Evolutionary conservation across 1,140 invertebrate species (phyloP).

Genomic region (Cotesia glomerata): DNA sequence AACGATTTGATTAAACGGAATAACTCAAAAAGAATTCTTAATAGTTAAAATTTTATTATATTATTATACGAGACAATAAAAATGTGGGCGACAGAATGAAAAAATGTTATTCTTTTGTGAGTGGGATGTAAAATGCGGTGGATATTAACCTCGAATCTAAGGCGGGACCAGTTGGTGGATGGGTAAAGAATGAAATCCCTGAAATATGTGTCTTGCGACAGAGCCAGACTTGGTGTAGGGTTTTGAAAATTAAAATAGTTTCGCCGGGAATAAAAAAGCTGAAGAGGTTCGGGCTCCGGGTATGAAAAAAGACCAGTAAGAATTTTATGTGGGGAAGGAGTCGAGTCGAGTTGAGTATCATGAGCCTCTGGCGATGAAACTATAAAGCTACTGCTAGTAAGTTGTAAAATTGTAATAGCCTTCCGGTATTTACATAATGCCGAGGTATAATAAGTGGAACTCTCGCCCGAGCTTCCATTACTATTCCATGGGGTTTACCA

Average conservation of each 20-base stretch:
- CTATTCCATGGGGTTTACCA: not conserved
- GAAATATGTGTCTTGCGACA: slow-evolving; percentile 3
- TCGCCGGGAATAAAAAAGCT: not conserved
- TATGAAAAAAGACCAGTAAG: slow-evolving; percentile 8
- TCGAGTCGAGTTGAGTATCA: not conserved
- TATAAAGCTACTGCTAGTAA: slow-evolving; percentile 55
- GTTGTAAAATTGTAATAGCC: slow-evolving; percentile 60
- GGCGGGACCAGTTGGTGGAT: not conserved
- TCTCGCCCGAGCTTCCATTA: slow-evolving; percentile 29
- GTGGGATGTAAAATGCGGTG: too few species aligned
- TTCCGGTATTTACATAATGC: slow-evolving; percentile 60
- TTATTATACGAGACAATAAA: too few species aligned
- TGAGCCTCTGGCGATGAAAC: slow-evolving; percentile 46
- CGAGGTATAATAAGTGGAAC: slow-evolving; percentile 57
- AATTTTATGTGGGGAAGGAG: slow-evolving; percentile 9
- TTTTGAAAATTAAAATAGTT: slow-evolving; percentile 23
- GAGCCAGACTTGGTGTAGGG: not conserved
- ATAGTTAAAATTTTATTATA: too few species aligned
- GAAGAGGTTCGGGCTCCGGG: not conserved
- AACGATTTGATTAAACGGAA: too few species aligned
- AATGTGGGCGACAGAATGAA: too few species aligned
- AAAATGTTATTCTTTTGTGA: too few species aligned
- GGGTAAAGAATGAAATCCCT: slow-evolving; percentile 12
- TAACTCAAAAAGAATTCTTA: too few species aligned
- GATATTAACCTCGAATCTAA: not conserved